A percentile compares a stretch with the other conserved stretches of the same genome.
Evolutionary conservation across 2,888 invertebrate species (phyloP).

Genomic region (Tridacna gigas): DNA sequence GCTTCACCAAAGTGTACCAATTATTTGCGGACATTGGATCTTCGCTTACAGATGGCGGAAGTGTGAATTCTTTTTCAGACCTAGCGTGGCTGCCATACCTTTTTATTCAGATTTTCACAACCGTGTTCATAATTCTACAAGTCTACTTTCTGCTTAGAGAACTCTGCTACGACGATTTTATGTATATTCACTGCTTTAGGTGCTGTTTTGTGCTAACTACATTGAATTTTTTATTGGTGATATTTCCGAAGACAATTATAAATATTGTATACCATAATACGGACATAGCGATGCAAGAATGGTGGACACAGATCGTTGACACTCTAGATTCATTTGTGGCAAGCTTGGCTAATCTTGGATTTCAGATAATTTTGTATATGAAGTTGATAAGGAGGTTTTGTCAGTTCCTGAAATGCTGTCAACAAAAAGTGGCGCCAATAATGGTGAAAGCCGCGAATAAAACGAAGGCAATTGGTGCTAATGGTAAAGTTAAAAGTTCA

Average conservation of each 20-base stretch:
- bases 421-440: slow-evolving; percentile 7
- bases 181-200: slow-evolving; percentile 55
- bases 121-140: slow-evolving; percentile 29
- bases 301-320: slow-evolving; percentile 41
- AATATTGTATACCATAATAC: slow-evolving; percentile 39
- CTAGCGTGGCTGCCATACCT: slow-evolving; percentile 50
- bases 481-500: neutral
- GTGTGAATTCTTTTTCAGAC: slow-evolving; percentile 27
- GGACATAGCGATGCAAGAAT: slow-evolving; percentile 31
- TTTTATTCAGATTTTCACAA: slow-evolving; percentile 44
- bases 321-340: slow-evolving; percentile 40
- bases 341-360: slow-evolving; percentile 37
- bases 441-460: slow-evolving; percentile 3
- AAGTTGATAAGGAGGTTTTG: slow-evolving; percentile 11
- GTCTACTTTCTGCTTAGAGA: slow-evolving; percentile 53
- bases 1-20: slow-evolving; percentile 47
- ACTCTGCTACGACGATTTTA: slow-evolving; percentile 51
- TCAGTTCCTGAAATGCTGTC: neutral
- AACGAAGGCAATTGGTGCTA: neutral
- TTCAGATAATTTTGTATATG: slow-evolving; percentile 51
- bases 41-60: slow-evolving; percentile 6
- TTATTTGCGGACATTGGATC: slow-evolving; percentile 40
- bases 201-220: slow-evolving; percentile 41
- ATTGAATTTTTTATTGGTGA: slow-evolving; percentile 38
- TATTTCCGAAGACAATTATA: slow-evolving; percentile 55